Evolutionary conservation across 2,113 vertebrate genomes (phyloP).

Genomic region (Erinaceus europaeus): DNA sequence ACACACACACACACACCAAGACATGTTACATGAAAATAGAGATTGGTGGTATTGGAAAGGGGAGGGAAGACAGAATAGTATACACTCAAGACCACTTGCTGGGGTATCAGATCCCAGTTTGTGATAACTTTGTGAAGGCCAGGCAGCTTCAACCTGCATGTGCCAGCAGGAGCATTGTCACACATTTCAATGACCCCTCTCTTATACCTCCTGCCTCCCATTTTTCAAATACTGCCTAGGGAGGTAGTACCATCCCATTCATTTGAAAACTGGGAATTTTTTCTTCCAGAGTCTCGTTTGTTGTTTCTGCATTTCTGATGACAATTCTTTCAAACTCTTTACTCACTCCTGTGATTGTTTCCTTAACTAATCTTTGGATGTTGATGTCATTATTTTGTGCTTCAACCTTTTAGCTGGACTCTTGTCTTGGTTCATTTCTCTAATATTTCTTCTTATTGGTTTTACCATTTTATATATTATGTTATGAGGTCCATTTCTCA

Average conservation of each 20-base stretch:
- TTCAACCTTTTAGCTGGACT: too few species aligned
- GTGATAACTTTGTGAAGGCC: neutral
- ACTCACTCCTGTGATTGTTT: too few species aligned
- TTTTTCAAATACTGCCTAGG: neutral
- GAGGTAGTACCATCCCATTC: neutral
- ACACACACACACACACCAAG: too few species aligned
- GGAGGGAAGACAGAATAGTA: neutral
- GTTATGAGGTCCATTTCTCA: too few species aligned
- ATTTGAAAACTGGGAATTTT: neutral
- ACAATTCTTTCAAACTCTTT: too few species aligned
- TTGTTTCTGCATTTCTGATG: too few species aligned
- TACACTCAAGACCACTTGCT: neutral
- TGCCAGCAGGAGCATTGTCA: neutral
- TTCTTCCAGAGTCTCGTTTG: too few species aligned
- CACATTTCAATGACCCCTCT: neutral
- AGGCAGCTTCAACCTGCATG: neutral
- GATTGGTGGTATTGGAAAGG: neutral
- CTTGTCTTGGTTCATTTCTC: too few species aligned
- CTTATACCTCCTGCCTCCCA: neutral
- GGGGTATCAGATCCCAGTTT: neutral
- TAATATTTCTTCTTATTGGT: too few species aligned
- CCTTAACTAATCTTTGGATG: too few species aligned
- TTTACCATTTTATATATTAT: too few species aligned
- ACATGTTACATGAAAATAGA: neutral
- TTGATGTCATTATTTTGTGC: too few species aligned